phyloP scores from a whole-genome alignment of 64 coral and sea anemone species.

The Stylophora pistillata region DNA sequence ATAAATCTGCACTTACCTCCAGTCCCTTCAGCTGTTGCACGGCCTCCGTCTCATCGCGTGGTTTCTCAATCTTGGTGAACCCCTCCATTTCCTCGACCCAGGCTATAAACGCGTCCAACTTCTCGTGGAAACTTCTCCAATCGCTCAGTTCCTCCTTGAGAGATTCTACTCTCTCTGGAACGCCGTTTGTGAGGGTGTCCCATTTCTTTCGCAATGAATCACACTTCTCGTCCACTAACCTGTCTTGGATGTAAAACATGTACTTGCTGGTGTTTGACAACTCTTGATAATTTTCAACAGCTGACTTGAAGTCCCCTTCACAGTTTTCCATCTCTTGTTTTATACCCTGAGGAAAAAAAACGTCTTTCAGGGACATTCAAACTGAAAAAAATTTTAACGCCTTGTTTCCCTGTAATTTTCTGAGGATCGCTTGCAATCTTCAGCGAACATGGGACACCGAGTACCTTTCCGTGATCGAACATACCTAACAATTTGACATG shows the following conservation, averaged over 20 bases:
- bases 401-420: no score
- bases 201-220: constrained; percentile 73
- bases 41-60: constrained; percentile 71
- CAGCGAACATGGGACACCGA: no score
- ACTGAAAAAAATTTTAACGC: no score
- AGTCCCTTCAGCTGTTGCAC: constrained; percentile 84
- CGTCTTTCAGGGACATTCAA: background rate
- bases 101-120: constrained; percentile 71
- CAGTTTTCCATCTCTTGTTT: constrained; percentile 35
- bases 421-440: no score
- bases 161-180: constrained; percentile 67
- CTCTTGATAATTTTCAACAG: constrained; percentile 66
- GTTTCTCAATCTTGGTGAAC: constrained; percentile 75
- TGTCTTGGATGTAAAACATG: constrained; percentile 62
- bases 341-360: constrained; percentile 19
- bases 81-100: constrained; percentile 86
- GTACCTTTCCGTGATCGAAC: no score
- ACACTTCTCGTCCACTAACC: constrained; percentile 73
- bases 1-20: constrained; percentile 46
- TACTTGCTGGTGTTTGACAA: constrained; percentile 55
- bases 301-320: constrained; percentile 70
- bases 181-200: constrained; percentile 46
- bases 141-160: constrained; percentile 66
- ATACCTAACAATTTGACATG: no score
- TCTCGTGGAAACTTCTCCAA: constrained; percentile 71